These are phyloP conservation scores for Potamilus streckersoni DNA, from an alignment of 1,140 invertebrate species.

Conservation along the genomic window DNA sequence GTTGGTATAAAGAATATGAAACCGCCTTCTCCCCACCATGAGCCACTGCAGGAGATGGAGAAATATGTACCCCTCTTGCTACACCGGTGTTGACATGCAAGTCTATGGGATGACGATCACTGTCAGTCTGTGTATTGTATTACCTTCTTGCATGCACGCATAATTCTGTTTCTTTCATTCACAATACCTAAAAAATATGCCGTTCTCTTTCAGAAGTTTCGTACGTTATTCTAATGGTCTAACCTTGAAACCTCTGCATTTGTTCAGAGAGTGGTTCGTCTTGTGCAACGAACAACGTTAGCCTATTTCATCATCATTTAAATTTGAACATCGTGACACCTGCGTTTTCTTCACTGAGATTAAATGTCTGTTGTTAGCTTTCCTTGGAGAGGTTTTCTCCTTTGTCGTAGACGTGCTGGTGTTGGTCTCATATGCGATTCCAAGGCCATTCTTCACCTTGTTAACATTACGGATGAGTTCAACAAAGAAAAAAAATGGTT, in stretches of 20 bases:
- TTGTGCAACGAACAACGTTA: slow-evolving; percentile 20
- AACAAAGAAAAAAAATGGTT: slow-evolving; percentile 11
- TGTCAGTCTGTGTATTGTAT: slow-evolving; percentile 11
- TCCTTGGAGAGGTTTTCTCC: neutral
- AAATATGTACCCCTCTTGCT: neutral
- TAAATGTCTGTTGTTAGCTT: neutral
- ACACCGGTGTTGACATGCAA: slow-evolving; percentile 3
- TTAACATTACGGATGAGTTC: slow-evolving; percentile 12
- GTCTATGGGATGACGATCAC: slow-evolving; percentile 2
- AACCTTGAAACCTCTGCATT: slow-evolving; percentile 30
- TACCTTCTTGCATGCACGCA: slow-evolving; percentile 9
- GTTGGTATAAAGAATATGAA: slow-evolving; percentile 3
- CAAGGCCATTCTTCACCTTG: slow-evolving; percentile 9
- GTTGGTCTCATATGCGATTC: neutral
- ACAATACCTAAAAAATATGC: slow-evolving; percentile 31
- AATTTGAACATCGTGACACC: neutral
- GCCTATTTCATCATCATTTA: neutral
- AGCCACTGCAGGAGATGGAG: neutral
- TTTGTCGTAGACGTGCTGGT: neutral
- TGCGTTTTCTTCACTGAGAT: neutral
- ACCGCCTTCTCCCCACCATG: slow-evolving; percentile 4
- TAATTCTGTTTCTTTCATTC: slow-evolving; percentile 11
- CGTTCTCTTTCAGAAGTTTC: slow-evolving; percentile 25
- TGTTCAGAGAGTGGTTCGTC: slow-evolving; percentile 13
- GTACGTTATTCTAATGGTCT: slow-evolving; percentile 23